phyloP scores from a whole-genome alignment of 2,113 vertebrate species.

The Mohoua ochrocephala region DNA sequence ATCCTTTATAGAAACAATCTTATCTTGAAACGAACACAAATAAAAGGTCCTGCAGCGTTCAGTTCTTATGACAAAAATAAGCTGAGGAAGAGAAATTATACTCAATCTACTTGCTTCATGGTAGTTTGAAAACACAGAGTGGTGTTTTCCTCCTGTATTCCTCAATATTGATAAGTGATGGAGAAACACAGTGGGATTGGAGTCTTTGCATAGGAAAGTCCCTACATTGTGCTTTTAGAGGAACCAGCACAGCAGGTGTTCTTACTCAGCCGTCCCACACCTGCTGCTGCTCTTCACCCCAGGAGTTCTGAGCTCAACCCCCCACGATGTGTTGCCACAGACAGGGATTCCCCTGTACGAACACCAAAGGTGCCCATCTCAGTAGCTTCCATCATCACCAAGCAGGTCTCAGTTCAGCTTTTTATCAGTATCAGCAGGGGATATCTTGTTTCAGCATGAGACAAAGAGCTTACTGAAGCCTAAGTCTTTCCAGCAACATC shows the following conservation, averaged over 20 bases:
- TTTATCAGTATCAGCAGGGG: background rate
- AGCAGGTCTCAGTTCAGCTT: background rate
- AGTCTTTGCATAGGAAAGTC: background rate
- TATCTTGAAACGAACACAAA: background rate
- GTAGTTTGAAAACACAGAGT: background rate
- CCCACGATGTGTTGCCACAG: background rate
- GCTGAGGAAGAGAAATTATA: background rate
- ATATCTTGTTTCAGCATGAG: background rate
- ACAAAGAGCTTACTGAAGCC: background rate
- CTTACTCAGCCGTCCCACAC: background rate
- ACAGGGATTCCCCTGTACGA: rapidly evolving
- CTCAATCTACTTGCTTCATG: background rate
- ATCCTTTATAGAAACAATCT: background rate
- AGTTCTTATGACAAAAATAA: background rate
- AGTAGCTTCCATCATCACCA: background rate
- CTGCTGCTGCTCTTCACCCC: background rate
- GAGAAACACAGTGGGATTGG: background rate
- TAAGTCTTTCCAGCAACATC: background rate
- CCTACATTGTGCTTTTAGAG: background rate
- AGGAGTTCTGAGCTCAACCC: background rate
- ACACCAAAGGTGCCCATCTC: background rate
- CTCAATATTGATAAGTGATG: background rate
- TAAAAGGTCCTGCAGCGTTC: background rate
- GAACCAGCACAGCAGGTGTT: background rate
- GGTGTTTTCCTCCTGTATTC: background rate